phyloP scores from a whole-genome alignment of 2,797 vertebrate species.

The Austrolebias charrua region DNA sequence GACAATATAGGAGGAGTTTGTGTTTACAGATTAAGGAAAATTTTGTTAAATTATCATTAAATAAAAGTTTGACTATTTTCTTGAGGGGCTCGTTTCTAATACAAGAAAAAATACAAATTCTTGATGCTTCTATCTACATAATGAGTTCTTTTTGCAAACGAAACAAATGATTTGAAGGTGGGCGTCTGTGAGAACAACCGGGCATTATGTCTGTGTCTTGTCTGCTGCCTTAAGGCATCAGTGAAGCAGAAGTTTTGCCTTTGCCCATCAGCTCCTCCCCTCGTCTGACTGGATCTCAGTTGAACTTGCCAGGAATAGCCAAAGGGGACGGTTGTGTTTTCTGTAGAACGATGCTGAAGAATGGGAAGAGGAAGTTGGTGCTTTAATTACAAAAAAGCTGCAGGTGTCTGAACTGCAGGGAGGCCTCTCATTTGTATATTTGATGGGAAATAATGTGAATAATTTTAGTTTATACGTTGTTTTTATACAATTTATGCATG shows the following conservation, averaged over 20 bases:
- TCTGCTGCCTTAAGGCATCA: constrained; percentile 57
- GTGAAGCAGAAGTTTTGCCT: constrained; percentile 48
- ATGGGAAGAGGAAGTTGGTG: constrained; percentile 21
- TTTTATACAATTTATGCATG: too few relatives aligned
- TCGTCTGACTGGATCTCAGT: constrained; percentile 45
- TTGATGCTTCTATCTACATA: background rate
- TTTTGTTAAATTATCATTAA: too few relatives aligned
- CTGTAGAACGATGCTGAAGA: constrained; percentile 28
- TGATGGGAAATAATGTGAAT: background rate
- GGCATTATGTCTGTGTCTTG: constrained; percentile 46
- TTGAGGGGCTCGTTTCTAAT: too few relatives aligned
- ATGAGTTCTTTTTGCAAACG: constrained; percentile 23
- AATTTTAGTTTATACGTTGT: too few relatives aligned
- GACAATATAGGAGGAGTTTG: too few relatives aligned
- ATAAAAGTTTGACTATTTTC: too few relatives aligned
- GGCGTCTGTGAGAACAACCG: constrained; percentile 38
- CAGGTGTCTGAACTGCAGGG: background rate
- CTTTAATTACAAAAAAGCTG: constrained; percentile 10
- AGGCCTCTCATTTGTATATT: background rate
- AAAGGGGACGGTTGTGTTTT: constrained; percentile 63
- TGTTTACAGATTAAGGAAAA: too few relatives aligned
- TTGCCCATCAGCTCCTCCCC: constrained; percentile 45
- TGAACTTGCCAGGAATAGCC: constrained; percentile 65
- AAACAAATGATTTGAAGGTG: constrained; percentile 40
- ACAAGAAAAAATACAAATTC: too few relatives aligned